phyloP scores from a whole-genome alignment of 2,797 vertebrate species.

The Gallinago stenura region DNA sequence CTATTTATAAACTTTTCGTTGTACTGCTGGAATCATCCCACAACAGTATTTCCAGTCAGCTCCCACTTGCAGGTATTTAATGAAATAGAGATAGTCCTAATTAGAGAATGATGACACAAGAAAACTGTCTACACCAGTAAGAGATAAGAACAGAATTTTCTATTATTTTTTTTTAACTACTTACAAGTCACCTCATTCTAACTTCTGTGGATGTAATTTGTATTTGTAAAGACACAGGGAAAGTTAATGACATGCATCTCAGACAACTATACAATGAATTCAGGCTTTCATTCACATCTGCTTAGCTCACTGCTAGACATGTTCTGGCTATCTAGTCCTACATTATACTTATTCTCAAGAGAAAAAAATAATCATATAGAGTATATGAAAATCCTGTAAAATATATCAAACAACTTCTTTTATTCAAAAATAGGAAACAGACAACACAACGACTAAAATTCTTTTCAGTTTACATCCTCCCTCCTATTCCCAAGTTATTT shows the following conservation, averaged over 20 bases:
- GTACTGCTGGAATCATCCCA: background rate
- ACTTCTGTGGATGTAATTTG: background rate
- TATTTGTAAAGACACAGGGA: background rate
- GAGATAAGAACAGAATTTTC: background rate
- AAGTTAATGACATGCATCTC: background rate
- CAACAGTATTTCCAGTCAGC: background rate
- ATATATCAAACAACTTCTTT: background rate
- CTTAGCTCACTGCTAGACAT: background rate
- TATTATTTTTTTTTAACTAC: background rate
- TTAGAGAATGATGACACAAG: background rate
- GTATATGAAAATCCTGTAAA: background rate
- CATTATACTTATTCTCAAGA: accelerated
- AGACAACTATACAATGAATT: background rate
- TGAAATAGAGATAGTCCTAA: background rate
- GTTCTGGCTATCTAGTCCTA: background rate
- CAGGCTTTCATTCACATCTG: background rate
- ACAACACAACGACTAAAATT: background rate
- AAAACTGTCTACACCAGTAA: background rate
- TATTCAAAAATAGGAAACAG: background rate
- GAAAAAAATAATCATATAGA: background rate
- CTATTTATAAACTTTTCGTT: background rate
- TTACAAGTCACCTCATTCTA: background rate
- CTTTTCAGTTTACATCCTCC: background rate
- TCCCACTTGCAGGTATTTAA: background rate
- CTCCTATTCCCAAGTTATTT: background rate